phyloP scores from a whole-genome alignment of 2,888 invertebrate genomes.

The Heliconius cydno region DNA sequence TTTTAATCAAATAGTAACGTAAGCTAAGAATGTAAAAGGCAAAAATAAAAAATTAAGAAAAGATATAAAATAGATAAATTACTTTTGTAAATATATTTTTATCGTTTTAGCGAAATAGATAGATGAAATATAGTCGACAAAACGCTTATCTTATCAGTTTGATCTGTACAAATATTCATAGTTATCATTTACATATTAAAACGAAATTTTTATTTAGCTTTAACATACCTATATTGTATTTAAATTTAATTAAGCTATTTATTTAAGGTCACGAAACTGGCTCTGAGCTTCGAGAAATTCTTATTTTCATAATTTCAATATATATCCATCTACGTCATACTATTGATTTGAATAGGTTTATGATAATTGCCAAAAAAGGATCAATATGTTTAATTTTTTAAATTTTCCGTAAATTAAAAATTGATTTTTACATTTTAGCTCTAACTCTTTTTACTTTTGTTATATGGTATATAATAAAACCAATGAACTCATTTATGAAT shows the following conservation, averaged over 20 bases:
- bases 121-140: background rate
- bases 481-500: conserved; percentile 5
- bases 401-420: background rate
- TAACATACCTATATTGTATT: conserved; percentile 9
- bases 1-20: no score
- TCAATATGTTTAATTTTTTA: background rate
- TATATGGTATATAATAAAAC: background rate
- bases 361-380: background rate
- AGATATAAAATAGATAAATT: background rate
- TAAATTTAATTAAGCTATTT: conserved; percentile 68
- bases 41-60: background rate
- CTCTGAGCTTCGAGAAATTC: conserved; percentile 62
- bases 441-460: background rate
- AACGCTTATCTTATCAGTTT: background rate
- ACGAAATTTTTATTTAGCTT: background rate
- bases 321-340: background rate
- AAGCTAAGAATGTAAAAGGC: background rate
- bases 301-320: conserved; percentile 9
- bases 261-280: conserved; percentile 73
- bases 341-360: conserved; percentile 37
- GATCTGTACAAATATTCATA: background rate
- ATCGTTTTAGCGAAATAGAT: background rate
- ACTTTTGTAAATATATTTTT: background rate
- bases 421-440: conserved; percentile 7
- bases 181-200: background rate